phyloP scores from a whole-genome alignment of 2,888 invertebrate species.

The Dicyrtoma fusca region DNA sequence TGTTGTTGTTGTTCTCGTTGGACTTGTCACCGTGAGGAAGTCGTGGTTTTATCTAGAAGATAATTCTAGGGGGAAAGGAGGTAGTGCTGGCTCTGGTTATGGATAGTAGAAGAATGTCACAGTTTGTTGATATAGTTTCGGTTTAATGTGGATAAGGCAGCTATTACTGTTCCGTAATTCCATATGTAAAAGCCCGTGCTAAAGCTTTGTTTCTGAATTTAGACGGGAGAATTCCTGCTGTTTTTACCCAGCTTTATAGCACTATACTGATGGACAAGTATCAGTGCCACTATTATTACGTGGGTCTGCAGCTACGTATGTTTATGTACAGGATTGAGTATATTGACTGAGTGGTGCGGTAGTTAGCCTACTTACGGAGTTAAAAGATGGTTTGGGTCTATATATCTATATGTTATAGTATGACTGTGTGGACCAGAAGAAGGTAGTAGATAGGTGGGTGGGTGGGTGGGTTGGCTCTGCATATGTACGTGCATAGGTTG shows the following conservation, averaged over 20 bases:
- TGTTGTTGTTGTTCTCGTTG: too few relatives aligned
- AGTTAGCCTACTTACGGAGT: neutral
- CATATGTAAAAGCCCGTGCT: neutral
- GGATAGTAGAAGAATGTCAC: conserved; percentile 8
- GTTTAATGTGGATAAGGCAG: conserved; percentile 25
- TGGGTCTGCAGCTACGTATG: neutral
- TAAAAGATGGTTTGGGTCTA: neutral
- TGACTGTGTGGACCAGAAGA: neutral
- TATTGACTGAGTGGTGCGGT: too few relatives aligned
- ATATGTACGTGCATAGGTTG: too few relatives aligned
- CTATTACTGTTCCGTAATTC: too few relatives aligned
- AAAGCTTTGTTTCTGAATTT: too few relatives aligned
- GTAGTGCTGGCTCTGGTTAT: conserved; percentile 21
- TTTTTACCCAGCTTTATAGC: neutral
- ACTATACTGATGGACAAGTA: too few relatives aligned
- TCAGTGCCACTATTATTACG: neutral
- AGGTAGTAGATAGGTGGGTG: neutral
- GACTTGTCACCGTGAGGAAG: too few relatives aligned
- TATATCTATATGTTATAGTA: neutral
- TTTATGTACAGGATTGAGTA: too few relatives aligned
- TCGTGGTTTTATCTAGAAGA: too few relatives aligned
- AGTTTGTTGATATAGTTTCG: conserved; percentile 26
- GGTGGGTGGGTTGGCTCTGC: conserved; percentile 8
- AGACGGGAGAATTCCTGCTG: neutral
- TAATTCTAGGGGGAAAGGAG: neutral